Evolutionary conservation across 1,140 invertebrate species (phyloP).

Genomic region (Solenopsis fugax): DNA sequence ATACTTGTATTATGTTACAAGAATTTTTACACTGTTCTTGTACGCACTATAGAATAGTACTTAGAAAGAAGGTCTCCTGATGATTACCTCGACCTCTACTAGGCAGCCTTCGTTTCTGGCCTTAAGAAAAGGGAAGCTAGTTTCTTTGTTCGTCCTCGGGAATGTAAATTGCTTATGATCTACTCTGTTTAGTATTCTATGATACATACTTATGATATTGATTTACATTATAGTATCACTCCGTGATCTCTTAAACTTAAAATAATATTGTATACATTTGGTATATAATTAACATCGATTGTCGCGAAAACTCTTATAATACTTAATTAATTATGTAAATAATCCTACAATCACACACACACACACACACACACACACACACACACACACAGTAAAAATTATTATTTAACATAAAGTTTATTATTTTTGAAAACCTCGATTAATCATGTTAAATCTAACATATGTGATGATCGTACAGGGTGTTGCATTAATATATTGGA

Average conservation of each 20-base stretch:
- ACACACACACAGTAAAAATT: not conserved
- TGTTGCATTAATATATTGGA: too few species aligned
- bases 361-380: too few species aligned
- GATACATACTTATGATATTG: not conserved
- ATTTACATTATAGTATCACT: constrained; percentile 10
- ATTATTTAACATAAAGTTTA: not conserved
- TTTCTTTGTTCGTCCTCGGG: constrained; percentile 6
- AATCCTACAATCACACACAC: too few species aligned
- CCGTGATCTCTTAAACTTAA: not conserved
- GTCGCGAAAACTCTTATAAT: not conserved
- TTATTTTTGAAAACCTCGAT: not conserved
- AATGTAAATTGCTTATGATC: not conserved
- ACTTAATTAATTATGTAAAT: not conserved
- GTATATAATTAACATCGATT: not conserved
- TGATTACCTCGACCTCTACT: constrained; percentile 4
- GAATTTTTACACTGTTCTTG: not conserved
- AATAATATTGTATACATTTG: not conserved
- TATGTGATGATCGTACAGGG: not conserved
- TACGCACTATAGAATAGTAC: not conserved
- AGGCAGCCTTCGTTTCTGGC: constrained; percentile 11
- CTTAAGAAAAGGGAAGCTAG: constrained; percentile 15
- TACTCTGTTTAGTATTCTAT: constrained; percentile 3
- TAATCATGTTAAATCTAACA: not conserved
- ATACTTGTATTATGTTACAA: not conserved
- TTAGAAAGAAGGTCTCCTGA: not conserved